Conservation (phyloP, 2,797 vertebrate species). For the Clarias laeviceps region DNA sequence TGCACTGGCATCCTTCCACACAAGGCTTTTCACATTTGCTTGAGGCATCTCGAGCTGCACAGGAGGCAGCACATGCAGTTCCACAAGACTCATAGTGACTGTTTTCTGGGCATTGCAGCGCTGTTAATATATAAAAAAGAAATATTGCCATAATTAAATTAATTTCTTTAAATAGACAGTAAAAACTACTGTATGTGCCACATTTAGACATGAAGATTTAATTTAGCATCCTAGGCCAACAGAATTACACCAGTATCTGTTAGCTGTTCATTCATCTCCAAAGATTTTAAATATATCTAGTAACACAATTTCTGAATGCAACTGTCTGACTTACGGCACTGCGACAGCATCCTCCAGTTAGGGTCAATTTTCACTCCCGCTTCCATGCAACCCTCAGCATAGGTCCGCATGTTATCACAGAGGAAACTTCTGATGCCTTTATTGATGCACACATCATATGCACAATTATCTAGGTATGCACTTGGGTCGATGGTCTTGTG, state of each 20-base stretch:
- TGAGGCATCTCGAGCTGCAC: constrained; percentile 38
- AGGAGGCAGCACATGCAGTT: constrained; percentile 69
- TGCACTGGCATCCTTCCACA: constrained; percentile 63
- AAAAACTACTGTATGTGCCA: neutral
- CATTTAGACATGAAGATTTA: neutral
- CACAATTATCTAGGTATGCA: constrained; percentile 58
- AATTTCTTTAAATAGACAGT: neutral
- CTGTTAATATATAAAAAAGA: constrained; percentile 55
- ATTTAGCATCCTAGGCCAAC: neutral
- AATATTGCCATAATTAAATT: neutral
- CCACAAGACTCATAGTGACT: constrained; percentile 76
- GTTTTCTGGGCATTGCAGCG: constrained; percentile 65
- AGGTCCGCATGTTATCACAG: constrained; percentile 58
- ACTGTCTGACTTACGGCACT: constrained; percentile 53
- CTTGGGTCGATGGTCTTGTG: constrained; percentile 48
- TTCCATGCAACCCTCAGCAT: constrained; percentile 53
- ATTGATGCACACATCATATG: constrained; percentile 61
- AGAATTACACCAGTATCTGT: neutral
- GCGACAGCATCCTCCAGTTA: constrained; percentile 52
- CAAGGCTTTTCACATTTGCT: constrained; percentile 47
- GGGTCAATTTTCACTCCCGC: constrained; percentile 49
- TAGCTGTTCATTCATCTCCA: neutral
- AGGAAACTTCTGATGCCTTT: constrained; percentile 53
- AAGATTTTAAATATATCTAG: neutral
- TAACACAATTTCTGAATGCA: neutral